A percentile compares a stretch with the other conserved stretches of the same genome.
phyloP scores from a whole-genome alignment of 2,888 invertebrate species.

The Drosophila barbarae region DNA sequence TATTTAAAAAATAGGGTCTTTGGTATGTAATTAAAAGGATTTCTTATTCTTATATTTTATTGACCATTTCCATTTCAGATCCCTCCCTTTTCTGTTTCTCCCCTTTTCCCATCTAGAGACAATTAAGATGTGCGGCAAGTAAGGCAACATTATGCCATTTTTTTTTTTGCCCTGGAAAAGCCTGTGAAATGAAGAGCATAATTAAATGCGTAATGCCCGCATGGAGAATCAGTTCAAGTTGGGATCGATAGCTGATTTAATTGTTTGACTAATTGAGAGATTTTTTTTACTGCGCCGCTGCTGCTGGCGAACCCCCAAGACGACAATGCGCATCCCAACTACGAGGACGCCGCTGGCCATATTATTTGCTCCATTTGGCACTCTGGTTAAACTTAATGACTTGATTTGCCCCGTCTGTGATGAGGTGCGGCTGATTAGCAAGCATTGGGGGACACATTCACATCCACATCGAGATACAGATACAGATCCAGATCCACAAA shows the following conservation, averaged over 20 bases:
- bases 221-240: slow-evolving; percentile 58
- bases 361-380: slow-evolving; percentile 74
- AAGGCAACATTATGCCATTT: background rate
- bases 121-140: slow-evolving; percentile 26
- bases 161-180: background rate
- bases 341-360: slow-evolving; percentile 45
- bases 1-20: background rate
- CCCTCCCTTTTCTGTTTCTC: background rate
- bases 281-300: slow-evolving; percentile 68
- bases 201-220: slow-evolving; percentile 38
- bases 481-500: slow-evolving; percentile 19
- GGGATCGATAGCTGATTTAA: slow-evolving; percentile 77
- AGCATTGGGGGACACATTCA: slow-evolving; percentile 34
- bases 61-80: background rate
- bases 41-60: background rate
- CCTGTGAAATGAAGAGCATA: slow-evolving; percentile 12
- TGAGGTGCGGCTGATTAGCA: slow-evolving; percentile 73
- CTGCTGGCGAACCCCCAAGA: slow-evolving; percentile 62
- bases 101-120: slow-evolving; percentile 1
- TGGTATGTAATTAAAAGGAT: rapidly evolving
- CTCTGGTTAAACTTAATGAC: slow-evolving; percentile 72
- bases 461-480: slow-evolving; percentile 6
- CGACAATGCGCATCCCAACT: slow-evolving; percentile 50
- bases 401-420: slow-evolving; percentile 69
- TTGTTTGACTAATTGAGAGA: slow-evolving; percentile 80